Base-by-base conservation (phyloP, 2,888 invertebrate genomes). In the Pediacus dermestoides region DNA sequence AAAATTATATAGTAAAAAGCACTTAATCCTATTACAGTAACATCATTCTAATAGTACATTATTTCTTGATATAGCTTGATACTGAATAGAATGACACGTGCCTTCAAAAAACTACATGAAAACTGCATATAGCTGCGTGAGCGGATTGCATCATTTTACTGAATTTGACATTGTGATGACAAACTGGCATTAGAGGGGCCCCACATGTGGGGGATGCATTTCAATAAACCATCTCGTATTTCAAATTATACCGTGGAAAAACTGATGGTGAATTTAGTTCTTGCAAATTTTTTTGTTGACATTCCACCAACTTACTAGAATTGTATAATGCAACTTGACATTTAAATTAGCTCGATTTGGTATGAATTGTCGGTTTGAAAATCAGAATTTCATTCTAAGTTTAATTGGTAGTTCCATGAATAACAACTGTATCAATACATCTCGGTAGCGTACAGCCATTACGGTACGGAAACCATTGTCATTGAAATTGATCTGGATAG, bases 11-110 rank as follows among this genome's bases (percentile, higher is more conserved):
- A 43, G 44, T 43, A 43, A 39, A 47, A 46, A 48, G 50, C 52
- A 52, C 53, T 53, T 38, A 49, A 47, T 46, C 46, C 44, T 53
- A 53, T 53, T 53, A 48, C 13, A 23, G n/a, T n/a, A 26, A 30
- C 25, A 30, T 37, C 30, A 25, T 37, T 37, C 26, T 37, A 37
- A 37, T 37, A 37, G 37, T 15, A 26, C 37, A 31, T 37, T 37
- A 16, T 25, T 11, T 30, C 16, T 28, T 30, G 12, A 30, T n/a
- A n/a, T n/a, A n/a, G n/a, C n/a, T n/a, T n/a, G n/a, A 35, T 30
- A 34, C 23, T 39, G 23, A 18, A 39, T 31, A 22, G 34, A 28
- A 11, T 22, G 39, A 30, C 43, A 40, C 43, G 43, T 40, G 43
- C 13, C 43, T 8, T 23, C 16, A 36, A 43, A 43, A 43, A 52